Evolutionary conservation across 2,888 invertebrate genomes (phyloP), one percentile per base, ranked within the genome.

Genomic region (Tridacna crocea): DNA sequence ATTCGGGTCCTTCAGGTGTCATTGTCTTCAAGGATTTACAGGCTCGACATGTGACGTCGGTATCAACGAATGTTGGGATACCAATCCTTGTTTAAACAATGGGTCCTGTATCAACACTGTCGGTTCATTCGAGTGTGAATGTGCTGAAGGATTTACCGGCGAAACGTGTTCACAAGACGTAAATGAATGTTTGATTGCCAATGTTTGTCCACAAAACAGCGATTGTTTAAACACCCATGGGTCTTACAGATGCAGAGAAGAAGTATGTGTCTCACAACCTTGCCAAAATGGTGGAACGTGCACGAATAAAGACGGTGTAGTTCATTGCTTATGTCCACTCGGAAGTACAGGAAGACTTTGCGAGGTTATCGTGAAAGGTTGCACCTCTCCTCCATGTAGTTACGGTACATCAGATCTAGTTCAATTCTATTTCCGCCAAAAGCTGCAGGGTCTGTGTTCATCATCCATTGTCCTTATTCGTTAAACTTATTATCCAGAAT

Each of bases 201-300:
- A 72, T 22, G 80, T 82, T 6, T 90, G 90, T 77, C 61, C 75
- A 58, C 87, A 88, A n/a, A 81, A 84, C 55, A 88, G 83, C 12
- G 73, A 77, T 11, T 91, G 91, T 72, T 60, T 75, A 12, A 85
- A 90, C 60, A 79, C 66, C 22, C 72, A 78, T 46, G 88, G 85
- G 11, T 73, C 82, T 19, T 89, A 82, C 46, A 51, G 24, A 0
- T 91, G 90, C 82, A 12, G 51, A 36, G 36, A 36, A 36, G 36
- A 36, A 2, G 36, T 36, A 36, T 36, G 36, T 8, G 36, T 8
- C 3, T 36, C 36, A 36, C 36, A 36, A 36, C 36, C 17, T 12
- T 75, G 79, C 48, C 17, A 66, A 24, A 73, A 79, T 74, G 66
- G 47, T 46, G 79, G 51, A 17, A 58, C 73, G 12, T 79, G 79